phyloP scores from a whole-genome alignment of 2,113 vertebrate genomes.

The Gadus macrocephalus region DNA sequence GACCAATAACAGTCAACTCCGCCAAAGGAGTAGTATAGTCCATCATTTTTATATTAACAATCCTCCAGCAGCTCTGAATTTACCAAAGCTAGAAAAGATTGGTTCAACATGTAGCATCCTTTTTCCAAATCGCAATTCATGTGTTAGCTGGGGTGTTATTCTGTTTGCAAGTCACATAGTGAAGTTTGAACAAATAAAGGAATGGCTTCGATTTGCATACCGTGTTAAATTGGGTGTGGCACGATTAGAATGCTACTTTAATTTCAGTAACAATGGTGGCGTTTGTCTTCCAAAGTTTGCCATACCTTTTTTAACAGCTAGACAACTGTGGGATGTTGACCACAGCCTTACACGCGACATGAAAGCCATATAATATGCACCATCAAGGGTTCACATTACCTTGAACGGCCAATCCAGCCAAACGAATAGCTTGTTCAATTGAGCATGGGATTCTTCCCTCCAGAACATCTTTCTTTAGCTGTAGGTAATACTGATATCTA shows the following conservation, averaged over 20 bases:
- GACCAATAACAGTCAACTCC: not conserved
- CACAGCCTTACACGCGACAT: too few relatives aligned
- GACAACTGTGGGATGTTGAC: too few relatives aligned
- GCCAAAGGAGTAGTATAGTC: not conserved
- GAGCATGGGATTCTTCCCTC: conserved; percentile 92
- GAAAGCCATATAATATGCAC: too few relatives aligned
- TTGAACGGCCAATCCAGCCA: conserved; percentile 95
- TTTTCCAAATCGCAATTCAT: not conserved
- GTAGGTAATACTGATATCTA: conserved; percentile 99
- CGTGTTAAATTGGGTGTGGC: too few relatives aligned
- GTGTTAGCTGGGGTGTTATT: not conserved
- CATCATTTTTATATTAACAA: conserved; percentile 15
- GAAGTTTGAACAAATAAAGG: too few relatives aligned
- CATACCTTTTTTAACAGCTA: too few relatives aligned
- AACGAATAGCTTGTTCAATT: conserved; percentile 88
- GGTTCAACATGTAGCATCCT: too few relatives aligned
- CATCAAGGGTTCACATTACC: conserved; percentile 69
- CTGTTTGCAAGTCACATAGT: too few relatives aligned
- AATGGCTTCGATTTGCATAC: too few relatives aligned
- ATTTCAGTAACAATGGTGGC: too few relatives aligned
- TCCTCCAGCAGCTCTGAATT: conserved; percentile 5
- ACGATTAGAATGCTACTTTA: too few relatives aligned
- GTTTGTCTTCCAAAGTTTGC: too few relatives aligned
- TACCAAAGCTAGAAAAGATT: conserved; percentile 3
- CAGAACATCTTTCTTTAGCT: conserved; percentile 95